These are phyloP conservation scores for Rhysida immarginata DNA, from an alignment of 1,140 invertebrate species.

Conservation along the genomic window DNA sequence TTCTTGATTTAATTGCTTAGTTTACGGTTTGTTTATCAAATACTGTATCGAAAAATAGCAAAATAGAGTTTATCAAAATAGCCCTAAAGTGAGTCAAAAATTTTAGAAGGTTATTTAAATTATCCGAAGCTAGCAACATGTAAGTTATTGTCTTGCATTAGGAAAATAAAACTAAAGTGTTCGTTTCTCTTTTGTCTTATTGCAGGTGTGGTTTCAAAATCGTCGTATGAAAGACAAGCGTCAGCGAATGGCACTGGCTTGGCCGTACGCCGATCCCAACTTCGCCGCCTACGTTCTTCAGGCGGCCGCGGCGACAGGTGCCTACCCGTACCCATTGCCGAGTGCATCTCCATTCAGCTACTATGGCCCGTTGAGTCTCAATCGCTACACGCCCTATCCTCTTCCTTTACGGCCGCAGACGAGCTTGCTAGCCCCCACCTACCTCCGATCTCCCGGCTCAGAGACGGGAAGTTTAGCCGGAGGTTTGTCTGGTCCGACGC, in stretches of 20 bases:
- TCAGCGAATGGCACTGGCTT: conserved; percentile 77
- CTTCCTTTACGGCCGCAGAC: conserved; percentile 16
- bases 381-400: conserved; percentile 16
- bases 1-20: too few species aligned
- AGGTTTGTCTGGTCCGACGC: background rate
- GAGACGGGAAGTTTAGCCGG: background rate
- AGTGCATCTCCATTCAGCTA: conserved; percentile 16
- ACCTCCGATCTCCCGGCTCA: background rate
- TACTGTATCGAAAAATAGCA: too few species aligned
- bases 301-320: conserved; percentile 50
- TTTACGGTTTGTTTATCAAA: too few species aligned
- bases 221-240: conserved; percentile 98
- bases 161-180: too few species aligned
- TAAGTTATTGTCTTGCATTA: too few species aligned
- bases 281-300: conserved; percentile 81
- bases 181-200: background rate
- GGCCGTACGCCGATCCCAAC: conserved; percentile 86
- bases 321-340: conserved; percentile 29
- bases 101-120: too few species aligned
- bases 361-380: conserved; percentile 13
- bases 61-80: too few species aligned
- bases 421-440: conserved; percentile 12
- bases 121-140: too few species aligned
- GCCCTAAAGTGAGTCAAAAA: too few species aligned
- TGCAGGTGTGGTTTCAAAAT: conserved; percentile 96